These are phyloP conservation scores for Glossophaga mutica DNA, from an alignment of 2,797 vertebrate genomes.

Conservation along the genomic window DNA sequence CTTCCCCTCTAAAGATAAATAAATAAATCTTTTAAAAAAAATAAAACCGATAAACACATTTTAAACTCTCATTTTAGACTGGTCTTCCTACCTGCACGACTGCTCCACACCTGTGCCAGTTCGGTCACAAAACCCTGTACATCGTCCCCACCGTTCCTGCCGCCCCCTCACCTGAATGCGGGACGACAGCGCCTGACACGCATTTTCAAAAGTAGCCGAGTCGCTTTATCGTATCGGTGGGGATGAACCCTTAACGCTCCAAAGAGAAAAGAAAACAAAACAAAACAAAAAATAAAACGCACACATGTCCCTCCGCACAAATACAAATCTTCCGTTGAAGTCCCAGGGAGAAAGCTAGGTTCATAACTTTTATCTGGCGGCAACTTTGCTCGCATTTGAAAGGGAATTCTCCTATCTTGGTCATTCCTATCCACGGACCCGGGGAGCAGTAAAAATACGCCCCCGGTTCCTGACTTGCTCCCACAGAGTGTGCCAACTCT, in stretches of 20 bases:
- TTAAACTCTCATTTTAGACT: background rate
- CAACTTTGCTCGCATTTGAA: background rate
- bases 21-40: too few relatives aligned
- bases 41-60: background rate
- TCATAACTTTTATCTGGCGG: background rate
- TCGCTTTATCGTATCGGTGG: background rate
- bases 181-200: background rate
- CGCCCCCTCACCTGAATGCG: background rate
- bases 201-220: background rate
- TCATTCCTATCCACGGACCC: background rate
- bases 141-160: rapidly evolving
- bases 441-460: background rate
- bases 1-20: too few relatives aligned
- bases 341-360: background rate
- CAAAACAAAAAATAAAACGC: background rate
- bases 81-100: background rate
- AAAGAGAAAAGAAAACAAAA: background rate
- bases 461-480: background rate
- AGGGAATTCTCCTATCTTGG: background rate
- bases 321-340: background rate
- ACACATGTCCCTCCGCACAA: background rate
- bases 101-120: background rate
- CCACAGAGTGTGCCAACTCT: background rate
- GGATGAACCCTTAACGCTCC: background rate
- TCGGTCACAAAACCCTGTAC: background rate